A percentile compares a stretch with the other conserved stretches of the same genome.
These are phyloP conservation scores for Paracentrotus lividus DNA, from an alignment of 53 echinoderm and acorn worm genomes.

Conservation along the genomic window DNA sequence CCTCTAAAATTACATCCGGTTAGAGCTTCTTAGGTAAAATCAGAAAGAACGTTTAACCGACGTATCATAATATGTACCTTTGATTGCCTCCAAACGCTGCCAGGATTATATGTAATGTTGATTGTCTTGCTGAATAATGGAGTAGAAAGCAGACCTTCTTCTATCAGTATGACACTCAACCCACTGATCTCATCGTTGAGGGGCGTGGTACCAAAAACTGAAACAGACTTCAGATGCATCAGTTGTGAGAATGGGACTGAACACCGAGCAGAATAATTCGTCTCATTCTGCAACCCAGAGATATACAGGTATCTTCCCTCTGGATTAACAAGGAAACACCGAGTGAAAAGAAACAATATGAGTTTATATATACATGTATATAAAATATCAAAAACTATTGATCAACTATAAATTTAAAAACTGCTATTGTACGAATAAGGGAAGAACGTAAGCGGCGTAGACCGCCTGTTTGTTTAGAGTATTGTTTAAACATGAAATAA, in stretches of 20 bases:
- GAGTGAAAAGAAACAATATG: too few relatives aligned
- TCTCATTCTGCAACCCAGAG: neutral
- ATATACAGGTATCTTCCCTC: neutral
- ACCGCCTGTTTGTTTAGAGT: too few relatives aligned
- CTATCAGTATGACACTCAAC: neutral
- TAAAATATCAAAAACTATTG: too few relatives aligned
- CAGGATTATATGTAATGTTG: neutral
- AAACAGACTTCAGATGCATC: neutral
- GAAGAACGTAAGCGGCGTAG: too few relatives aligned
- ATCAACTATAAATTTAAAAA: too few relatives aligned
- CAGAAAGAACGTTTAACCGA: too few relatives aligned
- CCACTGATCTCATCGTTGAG: neutral
- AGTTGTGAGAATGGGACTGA: neutral
- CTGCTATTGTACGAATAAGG: too few relatives aligned
- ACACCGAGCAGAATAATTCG: neutral
- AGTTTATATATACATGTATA: too few relatives aligned
- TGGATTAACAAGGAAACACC: neutral
- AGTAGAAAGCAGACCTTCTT: neutral
- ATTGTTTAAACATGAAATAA: too few relatives aligned
- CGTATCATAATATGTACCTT: neutral
- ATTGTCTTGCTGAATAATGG: neutral
- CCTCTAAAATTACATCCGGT: too few relatives aligned
- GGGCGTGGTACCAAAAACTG: constrained; percentile 21
- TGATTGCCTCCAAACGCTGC: neutral
- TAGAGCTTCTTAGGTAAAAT: too few relatives aligned